phyloP scores from a whole-genome alignment of 2,888 invertebrate species.

The Drosophila ezoana region DNA sequence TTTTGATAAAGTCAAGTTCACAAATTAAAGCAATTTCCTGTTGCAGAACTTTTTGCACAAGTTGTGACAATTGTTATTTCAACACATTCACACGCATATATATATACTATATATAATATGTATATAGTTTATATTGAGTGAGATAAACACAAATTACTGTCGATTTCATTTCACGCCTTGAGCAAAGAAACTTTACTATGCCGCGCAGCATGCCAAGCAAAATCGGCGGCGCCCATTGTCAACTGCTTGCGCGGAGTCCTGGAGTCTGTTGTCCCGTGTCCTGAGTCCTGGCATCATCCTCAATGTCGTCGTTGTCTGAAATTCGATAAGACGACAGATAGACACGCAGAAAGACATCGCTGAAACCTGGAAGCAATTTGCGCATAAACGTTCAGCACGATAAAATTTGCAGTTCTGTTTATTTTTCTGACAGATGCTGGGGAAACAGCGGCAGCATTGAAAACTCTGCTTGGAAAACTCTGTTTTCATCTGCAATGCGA shows the following conservation, averaged over 20 bases:
- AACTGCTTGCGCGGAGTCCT: conserved; percentile 21
- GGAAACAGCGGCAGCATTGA: conserved; percentile 40
- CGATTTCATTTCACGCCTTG: conserved; percentile 79
- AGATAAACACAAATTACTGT: conserved; percentile 78
- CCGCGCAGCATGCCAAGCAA: conserved; percentile 42
- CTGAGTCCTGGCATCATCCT: conserved; percentile 37
- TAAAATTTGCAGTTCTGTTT: conserved; percentile 82
- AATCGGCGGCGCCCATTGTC: conserved; percentile 63
- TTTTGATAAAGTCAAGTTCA: conserved; percentile 69
- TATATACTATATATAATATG: conserved; percentile 15
- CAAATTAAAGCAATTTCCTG: conserved; percentile 75
- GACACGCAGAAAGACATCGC: conserved; percentile 38
- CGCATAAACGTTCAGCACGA: conserved; percentile 79
- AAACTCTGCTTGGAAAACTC: conserved; percentile 46
- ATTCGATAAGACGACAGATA: conserved; percentile 70
- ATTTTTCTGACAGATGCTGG: conserved; percentile 78
- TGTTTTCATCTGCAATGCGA: conserved; percentile 29
- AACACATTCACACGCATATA: conserved; percentile 28
- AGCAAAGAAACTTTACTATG: conserved; percentile 71
- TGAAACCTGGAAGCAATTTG: conserved; percentile 80
- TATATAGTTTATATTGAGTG: conserved; percentile 19
- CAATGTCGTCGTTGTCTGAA: conserved; percentile 55
- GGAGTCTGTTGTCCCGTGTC: conserved; percentile 12
- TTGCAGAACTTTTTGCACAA: conserved; percentile 58
- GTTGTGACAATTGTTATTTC: conserved; percentile 74